Percentiles rank a stretch among this genome's conserved stretches.
Evolutionary conservation across 1,140 invertebrate genomes (phyloP).

Genomic region (Penaeus indicus): DNA sequence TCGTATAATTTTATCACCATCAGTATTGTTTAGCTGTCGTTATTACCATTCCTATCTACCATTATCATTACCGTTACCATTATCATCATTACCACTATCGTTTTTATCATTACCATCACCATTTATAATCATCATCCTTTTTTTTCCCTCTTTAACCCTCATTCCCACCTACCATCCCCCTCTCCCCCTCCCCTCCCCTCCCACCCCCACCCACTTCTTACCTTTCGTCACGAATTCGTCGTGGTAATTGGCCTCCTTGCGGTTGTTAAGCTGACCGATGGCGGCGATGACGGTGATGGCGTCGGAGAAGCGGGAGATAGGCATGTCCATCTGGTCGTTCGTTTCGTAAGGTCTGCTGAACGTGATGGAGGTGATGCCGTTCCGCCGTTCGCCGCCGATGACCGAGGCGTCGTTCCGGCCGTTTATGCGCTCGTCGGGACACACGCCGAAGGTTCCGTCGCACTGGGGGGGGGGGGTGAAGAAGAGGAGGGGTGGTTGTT

Average conservation of each 20-base stretch:
- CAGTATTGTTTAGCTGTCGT: too few relatives aligned
- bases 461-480: slow-evolving; percentile 68
- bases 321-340: slow-evolving; percentile 73
- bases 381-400: slow-evolving; percentile 80
- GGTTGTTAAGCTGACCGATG: slow-evolving; percentile 84
- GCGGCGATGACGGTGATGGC: slow-evolving; percentile 81
- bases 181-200: not conserved
- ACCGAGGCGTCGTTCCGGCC: slow-evolving; percentile 84
- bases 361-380: slow-evolving; percentile 86
- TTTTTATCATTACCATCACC: too few relatives aligned
- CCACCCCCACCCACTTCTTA: slow-evolving; percentile 14
- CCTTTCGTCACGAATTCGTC: slow-evolving; percentile 77
- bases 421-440: slow-evolving; percentile 85
- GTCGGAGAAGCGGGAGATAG: slow-evolving; percentile 41
- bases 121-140: too few relatives aligned
- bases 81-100: too few relatives aligned
- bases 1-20: too few relatives aligned
- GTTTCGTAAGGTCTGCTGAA: slow-evolving; percentile 83
- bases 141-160: too few relatives aligned
- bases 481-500: not conserved
- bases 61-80: too few relatives aligned
- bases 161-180: too few relatives aligned
- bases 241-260: slow-evolving; percentile 87
- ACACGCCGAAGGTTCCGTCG: slow-evolving; percentile 82
- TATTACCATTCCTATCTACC: too few relatives aligned